Conservation (phyloP, 2,113 vertebrate species). For the Gasterosteus aculeatus region DNA sequence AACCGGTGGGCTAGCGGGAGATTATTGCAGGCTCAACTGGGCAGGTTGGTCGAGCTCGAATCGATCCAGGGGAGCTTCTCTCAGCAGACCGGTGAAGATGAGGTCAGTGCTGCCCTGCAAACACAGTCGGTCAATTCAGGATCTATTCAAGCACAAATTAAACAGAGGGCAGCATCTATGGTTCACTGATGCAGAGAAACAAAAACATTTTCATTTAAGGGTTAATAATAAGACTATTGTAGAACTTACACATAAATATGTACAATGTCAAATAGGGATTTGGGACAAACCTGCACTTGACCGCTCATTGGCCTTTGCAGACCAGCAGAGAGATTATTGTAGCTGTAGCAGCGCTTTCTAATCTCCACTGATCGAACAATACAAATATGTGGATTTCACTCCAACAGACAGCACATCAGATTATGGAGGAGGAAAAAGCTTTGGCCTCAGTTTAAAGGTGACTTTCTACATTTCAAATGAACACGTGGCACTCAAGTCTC, state of each 20-base stretch:
- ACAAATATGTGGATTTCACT: background rate
- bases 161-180: background rate
- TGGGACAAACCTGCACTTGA: background rate
- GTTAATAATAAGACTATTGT: too few species aligned
- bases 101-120: slow-evolving; percentile 27
- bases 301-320: background rate
- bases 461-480: slow-evolving; percentile 1
- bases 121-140: slow-evolving; percentile 7
- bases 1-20: background rate
- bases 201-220: background rate
- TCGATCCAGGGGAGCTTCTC: slow-evolving; percentile 32
- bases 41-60: slow-evolving; percentile 24
- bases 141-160: slow-evolving; percentile 31
- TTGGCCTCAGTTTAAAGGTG: background rate
- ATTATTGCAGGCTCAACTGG: slow-evolving; percentile 34
- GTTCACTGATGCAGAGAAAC: background rate
- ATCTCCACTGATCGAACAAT: background rate
- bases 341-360: background rate
- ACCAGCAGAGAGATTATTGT: background rate
- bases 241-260: background rate
- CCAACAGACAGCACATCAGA: background rate
- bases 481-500: background rate
- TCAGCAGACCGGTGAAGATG: slow-evolving; percentile 40
- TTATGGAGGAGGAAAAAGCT: background rate
- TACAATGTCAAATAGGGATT: background rate